Evolutionary conservation across 1,140 invertebrate genomes (phyloP).

Genomic region (Xylocopa sonorina): DNA sequence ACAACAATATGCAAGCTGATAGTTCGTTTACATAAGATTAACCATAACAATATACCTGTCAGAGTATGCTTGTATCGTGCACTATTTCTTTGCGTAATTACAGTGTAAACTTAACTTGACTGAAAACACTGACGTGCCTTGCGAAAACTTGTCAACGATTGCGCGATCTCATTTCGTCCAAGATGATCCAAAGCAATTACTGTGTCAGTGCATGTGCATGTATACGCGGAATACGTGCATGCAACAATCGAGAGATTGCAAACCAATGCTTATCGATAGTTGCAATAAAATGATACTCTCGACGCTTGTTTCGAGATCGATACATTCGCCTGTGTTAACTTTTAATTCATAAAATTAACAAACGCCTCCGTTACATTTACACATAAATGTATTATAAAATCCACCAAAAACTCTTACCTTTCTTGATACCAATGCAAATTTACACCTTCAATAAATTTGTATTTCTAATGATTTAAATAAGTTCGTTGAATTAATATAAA

Average conservation of each 20-base stretch:
- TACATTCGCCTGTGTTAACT: neutral
- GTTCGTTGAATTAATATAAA: neutral
- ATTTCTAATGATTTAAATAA: neutral
- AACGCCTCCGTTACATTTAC: too few relatives aligned
- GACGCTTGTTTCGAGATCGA: neutral
- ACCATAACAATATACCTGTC: constrained; percentile 15
- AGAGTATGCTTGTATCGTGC: neutral
- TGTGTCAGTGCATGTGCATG: neutral
- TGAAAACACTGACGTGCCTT: constrained; percentile 9
- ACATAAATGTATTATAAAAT: too few relatives aligned
- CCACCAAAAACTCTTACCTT: too few relatives aligned
- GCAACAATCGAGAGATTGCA: neutral
- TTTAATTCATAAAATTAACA: neutral
- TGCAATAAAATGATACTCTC: constrained; percentile 6
- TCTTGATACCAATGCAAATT: too few relatives aligned
- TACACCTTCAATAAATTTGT: neutral
- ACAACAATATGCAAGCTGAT: constrained; percentile 24
- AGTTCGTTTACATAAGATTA: constrained; percentile 10
- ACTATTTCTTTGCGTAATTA: neutral
- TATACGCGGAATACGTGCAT: too few relatives aligned
- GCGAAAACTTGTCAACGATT: constrained; percentile 54
- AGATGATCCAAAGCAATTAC: constrained; percentile 5
- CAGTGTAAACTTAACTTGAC: neutral
- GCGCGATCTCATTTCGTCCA: constrained; percentile 25
- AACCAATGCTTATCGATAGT: constrained; percentile 8